phyloP scores from a whole-genome alignment of 1,140 invertebrate genomes.

The Ceratosolen fusciceps region DNA sequence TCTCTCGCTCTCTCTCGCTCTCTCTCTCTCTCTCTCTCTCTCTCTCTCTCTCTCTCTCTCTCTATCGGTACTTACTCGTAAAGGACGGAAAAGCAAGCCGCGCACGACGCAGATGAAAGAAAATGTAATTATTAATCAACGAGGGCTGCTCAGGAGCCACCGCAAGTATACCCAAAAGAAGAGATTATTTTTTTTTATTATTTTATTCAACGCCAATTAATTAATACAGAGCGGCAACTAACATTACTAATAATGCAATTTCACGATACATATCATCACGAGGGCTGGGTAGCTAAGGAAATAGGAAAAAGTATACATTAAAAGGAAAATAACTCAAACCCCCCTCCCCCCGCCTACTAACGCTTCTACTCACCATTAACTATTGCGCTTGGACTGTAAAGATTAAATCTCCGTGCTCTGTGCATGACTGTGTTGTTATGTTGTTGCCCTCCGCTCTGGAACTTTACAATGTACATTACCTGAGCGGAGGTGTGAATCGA shows the following conservation, averaged over 20 bases:
- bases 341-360: slow-evolving; percentile 15
- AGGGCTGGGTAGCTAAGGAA: too few relatives aligned
- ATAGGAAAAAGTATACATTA: too few relatives aligned
- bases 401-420: neutral
- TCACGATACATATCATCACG: slow-evolving; percentile 6
- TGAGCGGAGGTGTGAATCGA: neutral
- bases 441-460: neutral
- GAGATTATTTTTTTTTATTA: slow-evolving; percentile 37
- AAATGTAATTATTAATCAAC: neutral
- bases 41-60: too few relatives aligned
- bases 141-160: neutral
- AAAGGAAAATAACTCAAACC: too few relatives aligned
- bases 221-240: slow-evolving; percentile 27
- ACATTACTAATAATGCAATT: slow-evolving; percentile 37
- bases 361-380: neutral
- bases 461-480: neutral
- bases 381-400: neutral
- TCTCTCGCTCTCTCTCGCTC: too few relatives aligned
- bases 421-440: neutral
- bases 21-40: too few relatives aligned
- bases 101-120: slow-evolving; percentile 1
- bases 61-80: too few relatives aligned
- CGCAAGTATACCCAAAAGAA: slow-evolving; percentile 22
- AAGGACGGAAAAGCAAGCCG: too few relatives aligned
- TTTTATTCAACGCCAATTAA: slow-evolving; percentile 25